Conservation (phyloP, 64 coral and sea anemone species). For the Cladopsammia gracilis region DNA sequence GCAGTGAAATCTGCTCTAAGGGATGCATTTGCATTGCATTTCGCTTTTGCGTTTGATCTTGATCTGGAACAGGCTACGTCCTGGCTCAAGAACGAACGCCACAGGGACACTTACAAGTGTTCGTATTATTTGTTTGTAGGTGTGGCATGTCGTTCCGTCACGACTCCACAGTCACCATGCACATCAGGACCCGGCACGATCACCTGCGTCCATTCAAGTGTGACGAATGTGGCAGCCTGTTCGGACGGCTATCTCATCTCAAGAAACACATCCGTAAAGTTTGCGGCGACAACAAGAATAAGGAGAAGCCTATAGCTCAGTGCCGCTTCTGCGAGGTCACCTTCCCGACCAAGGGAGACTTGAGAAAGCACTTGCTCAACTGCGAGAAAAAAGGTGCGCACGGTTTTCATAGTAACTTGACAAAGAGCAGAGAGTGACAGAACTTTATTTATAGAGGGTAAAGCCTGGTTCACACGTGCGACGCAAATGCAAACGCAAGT, state of each 20-base stretch:
- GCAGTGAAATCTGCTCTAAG: too few relatives aligned
- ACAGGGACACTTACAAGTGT: neutral
- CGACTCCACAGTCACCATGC: constrained; percentile 99
- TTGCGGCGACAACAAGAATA: constrained; percentile 93
- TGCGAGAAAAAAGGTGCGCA: constrained; percentile 89
- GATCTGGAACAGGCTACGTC: too few relatives aligned
- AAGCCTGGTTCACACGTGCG: too few relatives aligned
- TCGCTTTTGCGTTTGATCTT: too few relatives aligned
- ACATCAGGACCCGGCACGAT: constrained; percentile 95
- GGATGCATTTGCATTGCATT: too few relatives aligned
- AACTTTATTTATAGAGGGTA: too few relatives aligned
- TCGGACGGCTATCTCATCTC: constrained; percentile 91
- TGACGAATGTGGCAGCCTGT: constrained; percentile 91
- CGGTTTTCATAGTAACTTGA: neutral
- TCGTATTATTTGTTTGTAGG: constrained; percentile 11
- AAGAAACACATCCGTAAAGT: constrained; percentile 99
- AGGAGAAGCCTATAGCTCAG: constrained; percentile 92
- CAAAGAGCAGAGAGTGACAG: too few relatives aligned
- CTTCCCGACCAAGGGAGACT: constrained; percentile 96
- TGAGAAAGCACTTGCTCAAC: constrained; percentile 88
- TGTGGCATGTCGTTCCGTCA: constrained; percentile 97
- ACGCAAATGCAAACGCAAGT: too few relatives aligned
- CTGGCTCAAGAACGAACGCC: too few relatives aligned
- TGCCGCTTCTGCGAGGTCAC: constrained; percentile 96
- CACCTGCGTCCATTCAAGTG: constrained; percentile 98